Conservation (phyloP, 1,140 invertebrate genomes). For the Penaeus chinensis region DNA sequence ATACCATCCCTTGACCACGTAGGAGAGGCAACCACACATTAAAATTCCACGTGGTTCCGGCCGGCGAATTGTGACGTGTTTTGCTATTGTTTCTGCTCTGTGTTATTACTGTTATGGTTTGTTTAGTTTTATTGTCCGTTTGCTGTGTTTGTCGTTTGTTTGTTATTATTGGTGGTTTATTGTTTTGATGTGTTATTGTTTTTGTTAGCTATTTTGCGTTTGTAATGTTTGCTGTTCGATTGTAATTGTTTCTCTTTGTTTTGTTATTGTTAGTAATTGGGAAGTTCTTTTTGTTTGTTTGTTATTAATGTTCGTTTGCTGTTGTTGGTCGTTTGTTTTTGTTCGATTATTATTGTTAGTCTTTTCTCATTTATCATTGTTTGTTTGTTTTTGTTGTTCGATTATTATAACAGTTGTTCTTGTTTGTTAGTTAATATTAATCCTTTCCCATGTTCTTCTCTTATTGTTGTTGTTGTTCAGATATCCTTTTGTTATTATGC, state of each 20-base stretch:
- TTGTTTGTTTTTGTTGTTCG: slow-evolving; percentile 5
- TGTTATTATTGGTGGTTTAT: too few species aligned
- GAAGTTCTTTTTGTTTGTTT: neutral
- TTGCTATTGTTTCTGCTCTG: too few species aligned
- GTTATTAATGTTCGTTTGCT: neutral
- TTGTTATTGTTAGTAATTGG: neutral
- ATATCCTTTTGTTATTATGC: neutral
- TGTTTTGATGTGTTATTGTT: too few species aligned
- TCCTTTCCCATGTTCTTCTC: neutral
- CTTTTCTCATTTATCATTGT: neutral
- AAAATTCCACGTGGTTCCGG: too few species aligned
- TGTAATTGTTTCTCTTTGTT: neutral
- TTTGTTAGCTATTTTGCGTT: neutral
- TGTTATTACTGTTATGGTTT: neutral
- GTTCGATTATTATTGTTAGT: neutral
- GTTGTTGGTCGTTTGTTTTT: neutral
- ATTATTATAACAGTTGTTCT: neutral
- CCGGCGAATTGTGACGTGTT: too few species aligned
- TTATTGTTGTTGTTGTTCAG: neutral
- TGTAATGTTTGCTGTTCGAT: neutral
- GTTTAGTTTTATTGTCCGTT: too few species aligned
- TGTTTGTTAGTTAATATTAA: neutral
- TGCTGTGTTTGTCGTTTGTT: too few species aligned
- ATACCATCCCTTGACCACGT: too few species aligned
- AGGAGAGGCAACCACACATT: too few species aligned